Conservation (phyloP, 2,113 vertebrate species). For the Myrmecobius fasciatus region DNA sequence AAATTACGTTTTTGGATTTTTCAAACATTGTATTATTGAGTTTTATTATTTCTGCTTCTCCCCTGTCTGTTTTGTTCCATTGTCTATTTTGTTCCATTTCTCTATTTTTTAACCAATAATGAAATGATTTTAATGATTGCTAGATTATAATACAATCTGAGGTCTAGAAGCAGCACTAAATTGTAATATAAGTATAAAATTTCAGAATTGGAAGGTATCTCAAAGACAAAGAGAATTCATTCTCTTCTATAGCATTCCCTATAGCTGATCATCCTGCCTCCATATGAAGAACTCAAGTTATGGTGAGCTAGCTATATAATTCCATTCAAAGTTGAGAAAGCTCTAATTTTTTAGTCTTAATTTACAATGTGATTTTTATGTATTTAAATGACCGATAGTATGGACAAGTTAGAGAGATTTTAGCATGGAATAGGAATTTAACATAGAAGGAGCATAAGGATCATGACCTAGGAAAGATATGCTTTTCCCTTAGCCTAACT, state of each 20-base stretch:
- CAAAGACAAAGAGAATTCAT: no score
- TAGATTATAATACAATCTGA: no score
- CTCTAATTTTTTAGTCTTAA: not conserved
- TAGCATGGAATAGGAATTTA: not conserved
- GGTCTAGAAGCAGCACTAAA: no score
- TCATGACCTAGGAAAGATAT: not conserved
- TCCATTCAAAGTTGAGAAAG: not conserved
- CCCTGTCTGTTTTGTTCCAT: no score
- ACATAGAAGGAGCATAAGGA: not conserved
- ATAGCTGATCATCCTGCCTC: no score
- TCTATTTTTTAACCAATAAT: no score
- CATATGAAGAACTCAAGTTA: not conserved
- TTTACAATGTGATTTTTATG: not conserved
- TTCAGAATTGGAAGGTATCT: no score
- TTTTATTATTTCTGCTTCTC: not conserved
- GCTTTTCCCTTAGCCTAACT: not conserved
- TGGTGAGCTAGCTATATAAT: not conserved
- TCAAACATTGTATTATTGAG: not conserved
- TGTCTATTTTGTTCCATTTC: no score
- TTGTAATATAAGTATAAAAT: no score
- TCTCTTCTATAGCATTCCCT: no score
- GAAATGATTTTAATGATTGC: no score
- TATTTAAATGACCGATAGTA: not conserved
- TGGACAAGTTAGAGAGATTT: not conserved
- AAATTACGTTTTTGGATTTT: not conserved